A percentile compares a stretch with the other conserved stretches of the same genome.
phyloP scores from a whole-genome alignment of 2,888 invertebrate genomes.

The Limnephilus auricula region DNA sequence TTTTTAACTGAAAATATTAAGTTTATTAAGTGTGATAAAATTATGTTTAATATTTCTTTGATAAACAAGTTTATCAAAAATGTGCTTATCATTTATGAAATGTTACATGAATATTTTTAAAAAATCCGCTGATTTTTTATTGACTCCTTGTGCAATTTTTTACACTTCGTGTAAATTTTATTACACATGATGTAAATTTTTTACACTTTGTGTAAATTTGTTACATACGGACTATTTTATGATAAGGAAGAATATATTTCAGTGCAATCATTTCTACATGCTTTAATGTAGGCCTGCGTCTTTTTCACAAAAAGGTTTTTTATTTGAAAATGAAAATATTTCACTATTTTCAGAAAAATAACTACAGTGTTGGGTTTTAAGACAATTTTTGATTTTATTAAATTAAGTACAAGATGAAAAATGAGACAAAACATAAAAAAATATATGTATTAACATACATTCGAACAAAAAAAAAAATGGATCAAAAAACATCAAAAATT shows the following conservation, averaged over 20 bases:
- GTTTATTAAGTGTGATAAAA: constrained; percentile 56
- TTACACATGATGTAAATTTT: constrained; percentile 45
- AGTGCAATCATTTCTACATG: constrained; percentile 33
- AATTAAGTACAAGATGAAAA: constrained; percentile 47
- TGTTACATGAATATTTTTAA: constrained; percentile 51
- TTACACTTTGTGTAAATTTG: constrained; percentile 50
- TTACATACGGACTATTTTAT: constrained; percentile 40
- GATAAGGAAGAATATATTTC: constrained; percentile 43
- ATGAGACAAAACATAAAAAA: not conserved
- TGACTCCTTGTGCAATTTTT: constrained; percentile 64
- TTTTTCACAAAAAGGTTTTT: constrained; percentile 31
- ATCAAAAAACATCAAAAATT: not conserved
- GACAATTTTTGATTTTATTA: constrained; percentile 7
- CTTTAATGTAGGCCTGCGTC: not conserved
- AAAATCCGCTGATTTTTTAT: constrained; percentile 62
- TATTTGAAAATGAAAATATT: constrained; percentile 17
- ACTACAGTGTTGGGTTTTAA: constrained; percentile 31
- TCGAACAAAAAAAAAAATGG: not conserved
- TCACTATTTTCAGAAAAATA: constrained; percentile 5
- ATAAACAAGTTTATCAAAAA: constrained; percentile 51
- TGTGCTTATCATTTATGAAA: constrained; percentile 55
- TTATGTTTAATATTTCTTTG: constrained; percentile 59
- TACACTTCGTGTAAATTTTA: constrained; percentile 43
- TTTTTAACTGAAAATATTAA: constrained; percentile 59
- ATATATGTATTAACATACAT: not conserved